Conservation (phyloP, 2,113 vertebrate species). For the Columbina picui region DNA sequence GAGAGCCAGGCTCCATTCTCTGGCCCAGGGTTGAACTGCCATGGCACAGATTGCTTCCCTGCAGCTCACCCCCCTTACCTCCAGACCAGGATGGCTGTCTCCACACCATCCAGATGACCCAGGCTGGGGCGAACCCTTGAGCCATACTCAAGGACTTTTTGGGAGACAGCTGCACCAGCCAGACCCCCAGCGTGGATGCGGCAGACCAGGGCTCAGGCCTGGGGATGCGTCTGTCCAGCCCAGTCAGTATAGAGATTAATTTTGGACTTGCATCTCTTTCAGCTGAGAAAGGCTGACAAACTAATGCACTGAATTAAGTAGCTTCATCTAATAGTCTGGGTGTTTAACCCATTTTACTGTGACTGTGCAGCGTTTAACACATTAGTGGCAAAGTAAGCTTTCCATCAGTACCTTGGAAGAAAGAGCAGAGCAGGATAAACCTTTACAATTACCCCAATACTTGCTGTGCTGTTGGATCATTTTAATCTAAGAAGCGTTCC, state of each 20-base stretch:
- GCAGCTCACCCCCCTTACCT: not conserved
- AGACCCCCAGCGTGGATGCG: accelerated
- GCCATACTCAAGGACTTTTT: accelerated
- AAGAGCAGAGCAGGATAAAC: not conserved
- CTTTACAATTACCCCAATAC: not conserved
- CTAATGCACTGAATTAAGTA: not conserved
- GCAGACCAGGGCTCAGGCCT: not conserved
- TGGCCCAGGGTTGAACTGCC: not conserved
- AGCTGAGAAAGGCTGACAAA: not conserved
- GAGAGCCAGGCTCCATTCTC: not conserved
- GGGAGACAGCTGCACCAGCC: not conserved
- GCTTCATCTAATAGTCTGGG: not conserved
- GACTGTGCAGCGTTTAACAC: not conserved
- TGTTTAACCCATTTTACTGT: not conserved
- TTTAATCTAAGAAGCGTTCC: not conserved
- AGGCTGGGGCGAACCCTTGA: not conserved
- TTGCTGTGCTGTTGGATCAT: not conserved
- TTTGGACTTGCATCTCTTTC: not conserved
- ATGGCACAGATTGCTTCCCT: not conserved
- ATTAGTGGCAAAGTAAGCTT: not conserved
- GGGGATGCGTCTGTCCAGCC: not conserved
- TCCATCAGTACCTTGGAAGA: not conserved
- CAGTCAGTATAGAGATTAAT: accelerated
- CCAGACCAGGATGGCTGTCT: accelerated
- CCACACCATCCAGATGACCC: not conserved